phyloP scores from a whole-genome alignment of 1,140 invertebrate species.

The Drosophila kanapiae region DNA sequence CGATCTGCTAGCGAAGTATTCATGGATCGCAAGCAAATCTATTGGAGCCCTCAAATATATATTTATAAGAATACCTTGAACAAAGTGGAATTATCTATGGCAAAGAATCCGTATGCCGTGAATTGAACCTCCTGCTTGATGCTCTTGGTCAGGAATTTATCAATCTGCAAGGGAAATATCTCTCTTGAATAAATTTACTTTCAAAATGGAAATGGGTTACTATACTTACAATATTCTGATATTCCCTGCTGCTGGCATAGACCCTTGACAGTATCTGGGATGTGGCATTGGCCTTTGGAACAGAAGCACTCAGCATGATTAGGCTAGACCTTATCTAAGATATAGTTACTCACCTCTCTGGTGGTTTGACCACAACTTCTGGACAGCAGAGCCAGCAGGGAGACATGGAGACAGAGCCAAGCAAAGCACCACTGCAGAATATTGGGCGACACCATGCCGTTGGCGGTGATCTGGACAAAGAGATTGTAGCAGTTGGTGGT shows the following conservation, averaged over 20 bases:
- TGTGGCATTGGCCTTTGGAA: conserved; percentile 75
- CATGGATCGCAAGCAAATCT: too few species aligned
- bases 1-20: too few species aligned
- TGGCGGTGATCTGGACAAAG: conserved; percentile 79
- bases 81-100: conserved; percentile 81
- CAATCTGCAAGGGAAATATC: conserved; percentile 58
- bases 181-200: background rate
- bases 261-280: conserved; percentile 76
- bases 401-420: conserved; percentile 70
- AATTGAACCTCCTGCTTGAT: conserved; percentile 84
- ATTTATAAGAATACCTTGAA: conserved; percentile 65
- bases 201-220: too few species aligned
- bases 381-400: conserved; percentile 67
- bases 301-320: conserved; percentile 22
- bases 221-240: conserved; percentile 76
- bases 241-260: conserved; percentile 76
- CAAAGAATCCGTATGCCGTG: conserved; percentile 83
- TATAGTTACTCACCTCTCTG: conserved; percentile 54
- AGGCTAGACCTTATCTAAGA: background rate
- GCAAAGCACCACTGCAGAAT: conserved; percentile 76
- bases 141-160: conserved; percentile 83
- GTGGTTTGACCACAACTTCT: conserved; percentile 73
- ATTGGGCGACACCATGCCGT: conserved; percentile 57
- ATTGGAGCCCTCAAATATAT: background rate
- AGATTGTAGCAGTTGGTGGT: conserved; percentile 83